A percentile compares a stretch with the other conserved stretches of the same genome.
These are phyloP conservation scores for Cyrtorhinus lividipennis DNA, from an alignment of 1,140 invertebrate genomes.

Conservation along the genomic window DNA sequence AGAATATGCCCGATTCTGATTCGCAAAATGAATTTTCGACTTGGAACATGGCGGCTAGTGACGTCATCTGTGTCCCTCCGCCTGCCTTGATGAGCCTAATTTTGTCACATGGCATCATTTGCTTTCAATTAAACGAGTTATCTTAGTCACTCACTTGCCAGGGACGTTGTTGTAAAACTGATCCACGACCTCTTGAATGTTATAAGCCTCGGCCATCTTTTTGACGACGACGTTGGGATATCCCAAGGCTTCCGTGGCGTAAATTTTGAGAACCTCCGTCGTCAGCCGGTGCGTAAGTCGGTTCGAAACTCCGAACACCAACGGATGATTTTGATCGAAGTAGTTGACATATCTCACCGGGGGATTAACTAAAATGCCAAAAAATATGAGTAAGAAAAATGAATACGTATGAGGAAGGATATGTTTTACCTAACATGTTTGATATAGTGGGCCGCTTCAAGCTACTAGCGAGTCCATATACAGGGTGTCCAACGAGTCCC, in stretches of 20 bases:
- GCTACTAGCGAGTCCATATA: too few species aligned
- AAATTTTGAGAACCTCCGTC: conserved; percentile 46
- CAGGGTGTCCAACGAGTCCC: too few species aligned
- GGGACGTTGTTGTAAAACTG: neutral
- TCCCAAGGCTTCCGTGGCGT: conserved; percentile 45
- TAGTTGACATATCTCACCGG: conserved; percentile 13
- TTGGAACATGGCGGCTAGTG: neutral
- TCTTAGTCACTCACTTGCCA: neutral
- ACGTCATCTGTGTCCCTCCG: conserved; percentile 31
- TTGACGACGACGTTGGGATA: conserved; percentile 40
- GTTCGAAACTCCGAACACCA: conserved; percentile 39
- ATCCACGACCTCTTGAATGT: neutral
- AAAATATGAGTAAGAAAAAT: too few species aligned
- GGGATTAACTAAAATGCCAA: too few species aligned
- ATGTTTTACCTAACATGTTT: too few species aligned
- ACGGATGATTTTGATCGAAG: neutral
- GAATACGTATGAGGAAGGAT: too few species aligned
- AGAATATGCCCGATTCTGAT: too few species aligned
- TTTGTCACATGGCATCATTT: conserved; percentile 42
- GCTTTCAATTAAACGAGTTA: neutral
- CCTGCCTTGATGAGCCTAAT: conserved; percentile 47
- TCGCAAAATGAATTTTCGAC: too few species aligned
- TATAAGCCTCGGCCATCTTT: neutral
- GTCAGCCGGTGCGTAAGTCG: conserved; percentile 43
- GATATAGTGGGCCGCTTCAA: too few species aligned